A percentile compares a stretch with the other conserved stretches of the same genome.
phyloP scores from a whole-genome alignment of 2,888 invertebrate genomes.

The Hofmannophila pseudospretella region DNA sequence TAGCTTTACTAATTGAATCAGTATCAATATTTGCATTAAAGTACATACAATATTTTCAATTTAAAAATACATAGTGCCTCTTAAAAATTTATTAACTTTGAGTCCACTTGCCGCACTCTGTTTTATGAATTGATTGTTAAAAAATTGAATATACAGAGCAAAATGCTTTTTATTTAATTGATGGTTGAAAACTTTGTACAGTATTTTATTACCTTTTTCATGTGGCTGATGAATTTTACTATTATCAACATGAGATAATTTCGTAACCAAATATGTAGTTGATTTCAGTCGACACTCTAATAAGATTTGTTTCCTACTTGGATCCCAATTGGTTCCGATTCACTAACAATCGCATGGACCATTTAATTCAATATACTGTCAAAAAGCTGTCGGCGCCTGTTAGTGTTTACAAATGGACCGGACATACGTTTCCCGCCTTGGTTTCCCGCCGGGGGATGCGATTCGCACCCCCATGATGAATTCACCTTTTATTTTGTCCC shows the following conservation, averaged over 20 bases:
- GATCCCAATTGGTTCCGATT: conserved; percentile 24
- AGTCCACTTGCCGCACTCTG: conserved; percentile 18
- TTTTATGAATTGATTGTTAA: conserved; percentile 37
- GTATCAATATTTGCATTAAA: background rate
- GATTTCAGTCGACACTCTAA: conserved; percentile 8
- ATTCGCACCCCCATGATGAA: conserved; percentile 67
- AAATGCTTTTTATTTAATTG: conserved; percentile 50
- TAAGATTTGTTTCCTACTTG: conserved; percentile 3
- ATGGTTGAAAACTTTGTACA: conserved; percentile 8
- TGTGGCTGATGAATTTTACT: conserved; percentile 2
- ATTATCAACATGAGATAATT: no score
- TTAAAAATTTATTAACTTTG: conserved; percentile 1
- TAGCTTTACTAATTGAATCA: background rate
- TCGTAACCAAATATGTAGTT: conserved; percentile 10
- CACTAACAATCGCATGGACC: conserved; percentile 43
- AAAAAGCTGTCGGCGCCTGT: conserved; percentile 66
- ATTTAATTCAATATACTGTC: conserved; percentile 71
- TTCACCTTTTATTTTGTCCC: conserved; percentile 74
- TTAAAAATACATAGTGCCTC: background rate
- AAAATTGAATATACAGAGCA: conserved; percentile 34
- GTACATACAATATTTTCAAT: background rate
- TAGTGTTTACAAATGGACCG: conserved; percentile 72
- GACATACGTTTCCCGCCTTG: conserved; percentile 70
- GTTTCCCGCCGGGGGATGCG: conserved; percentile 55
- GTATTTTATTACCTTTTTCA: background rate